Evolutionary conservation across 92 coral and sea anemone species (phyloP), one percentile per base, ranked within the genome.

Genomic region (Palythoa heliodiscus): DNA sequence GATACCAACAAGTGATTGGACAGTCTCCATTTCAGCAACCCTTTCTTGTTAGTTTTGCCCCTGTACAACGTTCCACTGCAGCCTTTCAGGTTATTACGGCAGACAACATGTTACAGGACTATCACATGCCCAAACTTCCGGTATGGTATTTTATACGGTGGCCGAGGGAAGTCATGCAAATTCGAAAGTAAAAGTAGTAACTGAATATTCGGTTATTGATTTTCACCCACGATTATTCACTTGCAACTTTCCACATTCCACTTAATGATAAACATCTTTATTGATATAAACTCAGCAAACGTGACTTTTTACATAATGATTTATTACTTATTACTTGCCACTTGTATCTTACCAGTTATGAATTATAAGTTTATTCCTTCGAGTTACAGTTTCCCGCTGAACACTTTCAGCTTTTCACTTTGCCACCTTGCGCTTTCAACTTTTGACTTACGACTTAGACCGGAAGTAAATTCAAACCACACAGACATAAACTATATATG

Each of bases 91-190:
- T 15, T 50, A 78, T 78, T 24, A n/a, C 47, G 52, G 71, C 83
- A 39, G 83, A 78, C 25, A 17, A 35, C 23, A 68, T 35, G 10
- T 16, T 40, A 15, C 57, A 54, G 37, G 38, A 43, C 53, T 78
- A 78, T 58, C 54, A 78, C 37, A 19, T 78, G 72, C 83, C 83
- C 12, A 78, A 78, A 20, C 71, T 78, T 37, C 83, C 83, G 83
- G 83, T 78, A 60, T 16, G 57, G 37, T 74, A 50, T 24, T 64
- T 11, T 15, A 14, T 58, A 63, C 69, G 69, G 69, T 63, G 69
- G 69, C 69, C 69, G 69, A 63, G 69, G 69, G 15, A 14, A 68
- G 72, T 68, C 72, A 25, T 25, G 72, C 16, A 68, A 68, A 7
- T 68, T 68, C 72, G 72, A 25, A 29, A 29, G 35, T 29, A 1